phyloP scores from a whole-genome alignment of 2,797 vertebrate genomes.

The Margarornis squamiger region DNA sequence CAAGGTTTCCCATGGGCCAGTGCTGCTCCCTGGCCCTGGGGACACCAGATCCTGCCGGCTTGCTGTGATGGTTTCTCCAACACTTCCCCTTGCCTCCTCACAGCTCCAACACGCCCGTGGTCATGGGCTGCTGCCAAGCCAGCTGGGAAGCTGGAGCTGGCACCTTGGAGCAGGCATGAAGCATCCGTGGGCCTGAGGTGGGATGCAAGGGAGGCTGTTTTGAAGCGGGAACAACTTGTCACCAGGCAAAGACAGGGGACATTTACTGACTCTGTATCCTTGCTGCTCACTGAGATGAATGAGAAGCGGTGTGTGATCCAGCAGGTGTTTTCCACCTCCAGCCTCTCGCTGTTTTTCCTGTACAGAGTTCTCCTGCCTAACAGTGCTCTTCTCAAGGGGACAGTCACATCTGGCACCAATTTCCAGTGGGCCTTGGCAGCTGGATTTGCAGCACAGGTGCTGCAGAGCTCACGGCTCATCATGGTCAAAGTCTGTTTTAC shows the following conservation, averaged over 20 bases:
- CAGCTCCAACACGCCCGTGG: not conserved
- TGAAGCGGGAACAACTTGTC: not conserved
- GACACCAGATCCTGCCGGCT: not conserved
- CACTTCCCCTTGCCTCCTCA: fast-evolving
- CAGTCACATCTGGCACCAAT: not conserved
- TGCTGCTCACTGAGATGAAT: not conserved
- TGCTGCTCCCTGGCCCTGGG: not conserved
- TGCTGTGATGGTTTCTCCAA: not conserved
- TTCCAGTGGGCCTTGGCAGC: fast-evolving
- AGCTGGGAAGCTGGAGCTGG: not conserved
- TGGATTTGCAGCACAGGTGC: not conserved
- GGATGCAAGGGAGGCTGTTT: not conserved
- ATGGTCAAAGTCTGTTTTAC: not conserved
- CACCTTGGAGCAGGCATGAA: not conserved
- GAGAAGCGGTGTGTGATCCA: not conserved
- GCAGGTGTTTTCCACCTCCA: not conserved
- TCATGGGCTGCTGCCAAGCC: not conserved
- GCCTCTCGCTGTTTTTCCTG: not conserved
- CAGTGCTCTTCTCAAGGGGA: not conserved
- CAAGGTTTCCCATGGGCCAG: fast-evolving
- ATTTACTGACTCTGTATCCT: fast-evolving
- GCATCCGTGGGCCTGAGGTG: not conserved
- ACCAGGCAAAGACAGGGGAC: not conserved
- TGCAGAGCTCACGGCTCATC: not conserved
- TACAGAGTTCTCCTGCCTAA: not conserved